Evolutionary conservation across 2,113 vertebrate species (phyloP), one percentile per base, ranked within the genome.

Genomic region (Eulemur rufifrons): DNA sequence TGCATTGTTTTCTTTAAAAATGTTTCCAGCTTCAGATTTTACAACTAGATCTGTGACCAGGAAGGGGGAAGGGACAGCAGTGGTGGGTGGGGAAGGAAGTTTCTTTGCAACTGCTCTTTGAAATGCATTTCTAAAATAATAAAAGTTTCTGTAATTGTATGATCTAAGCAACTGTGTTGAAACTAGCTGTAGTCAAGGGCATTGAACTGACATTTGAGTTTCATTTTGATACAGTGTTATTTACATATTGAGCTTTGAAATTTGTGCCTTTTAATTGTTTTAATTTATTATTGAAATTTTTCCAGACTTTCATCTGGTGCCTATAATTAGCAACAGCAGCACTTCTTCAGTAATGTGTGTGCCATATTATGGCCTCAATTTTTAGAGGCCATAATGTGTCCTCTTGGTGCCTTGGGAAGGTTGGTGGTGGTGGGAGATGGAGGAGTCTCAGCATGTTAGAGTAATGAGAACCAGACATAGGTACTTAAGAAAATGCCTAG

Each of bases 241-340:
- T 98, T 98, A 97, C 89, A 95, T 89, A 13, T 0, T 6, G 89
- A 95, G 78, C 93, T 98, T 97, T 95, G 98, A 97, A 97, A 98
- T 96, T 15, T 25, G 9, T 95, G 91, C 83, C 83, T 98, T 98
- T 96, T 98, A 97, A 96, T 98, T 98, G 94, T 97, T 98, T 97
- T 96, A 96, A 97, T 97, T 98, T 95, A 63, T 96, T 97, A 78
- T 0, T 97, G 96, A 97, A 97, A 89, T 18, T 52, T 85, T 95
- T 37, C 86, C 96, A 97, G 95, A 77, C 63, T 69, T 96, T 98
- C 84, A 74, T 96, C 92, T 98, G 97, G 42, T 96, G 73, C 82
- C 89, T 97, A 0, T 97, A 97, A 95, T 96, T 71, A 93, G 50
- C 73, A 89, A 0, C 92, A 96, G 93, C 86, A 93, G 83, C 77